Conservation (phyloP, 2,888 invertebrate species). For the Eupithecia dodoneata region DNA sequence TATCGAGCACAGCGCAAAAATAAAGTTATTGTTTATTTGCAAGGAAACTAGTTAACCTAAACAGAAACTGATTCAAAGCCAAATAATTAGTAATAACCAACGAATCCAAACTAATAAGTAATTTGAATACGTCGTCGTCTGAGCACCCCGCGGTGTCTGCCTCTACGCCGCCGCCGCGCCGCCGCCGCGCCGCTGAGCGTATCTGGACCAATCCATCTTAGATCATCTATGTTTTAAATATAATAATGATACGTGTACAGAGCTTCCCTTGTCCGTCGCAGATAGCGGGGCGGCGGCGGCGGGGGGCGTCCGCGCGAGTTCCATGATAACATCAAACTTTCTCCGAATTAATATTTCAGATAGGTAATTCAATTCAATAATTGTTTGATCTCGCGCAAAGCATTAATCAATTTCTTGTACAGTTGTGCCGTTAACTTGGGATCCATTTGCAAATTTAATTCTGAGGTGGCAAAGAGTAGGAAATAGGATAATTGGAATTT, state of each 20-base stretch:
- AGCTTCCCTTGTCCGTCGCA: neutral
- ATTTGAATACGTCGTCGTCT: too few relatives aligned
- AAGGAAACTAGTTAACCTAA: too few relatives aligned
- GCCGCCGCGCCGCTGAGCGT: too few relatives aligned
- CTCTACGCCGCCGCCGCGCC: too few relatives aligned
- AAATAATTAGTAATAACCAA: too few relatives aligned
- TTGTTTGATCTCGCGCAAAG: constrained; percentile 69
- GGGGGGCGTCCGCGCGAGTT: neutral
- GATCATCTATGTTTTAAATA: neutral
- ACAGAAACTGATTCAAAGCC: too few relatives aligned
- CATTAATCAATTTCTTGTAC: constrained; percentile 79
- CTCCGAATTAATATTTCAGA: constrained; percentile 46
- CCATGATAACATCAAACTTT: constrained; percentile 37
- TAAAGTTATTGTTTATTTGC: too few relatives aligned
- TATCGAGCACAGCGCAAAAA: too few relatives aligned
- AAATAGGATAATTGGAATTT: constrained; percentile 27
- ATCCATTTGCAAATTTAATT: constrained; percentile 77
- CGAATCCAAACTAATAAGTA: too few relatives aligned
- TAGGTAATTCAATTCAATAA: constrained; percentile 74
- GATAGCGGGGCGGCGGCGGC: neutral
- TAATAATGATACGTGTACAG: neutral
- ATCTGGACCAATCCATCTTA: too few relatives aligned
- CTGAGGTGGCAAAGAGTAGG: constrained; percentile 54
- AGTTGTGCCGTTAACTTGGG: constrained; percentile 71
- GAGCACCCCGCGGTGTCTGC: too few relatives aligned